These are phyloP conservation scores for Molorchus minor DNA, from an alignment of 2,888 invertebrate species.

Conservation along the genomic window DNA sequence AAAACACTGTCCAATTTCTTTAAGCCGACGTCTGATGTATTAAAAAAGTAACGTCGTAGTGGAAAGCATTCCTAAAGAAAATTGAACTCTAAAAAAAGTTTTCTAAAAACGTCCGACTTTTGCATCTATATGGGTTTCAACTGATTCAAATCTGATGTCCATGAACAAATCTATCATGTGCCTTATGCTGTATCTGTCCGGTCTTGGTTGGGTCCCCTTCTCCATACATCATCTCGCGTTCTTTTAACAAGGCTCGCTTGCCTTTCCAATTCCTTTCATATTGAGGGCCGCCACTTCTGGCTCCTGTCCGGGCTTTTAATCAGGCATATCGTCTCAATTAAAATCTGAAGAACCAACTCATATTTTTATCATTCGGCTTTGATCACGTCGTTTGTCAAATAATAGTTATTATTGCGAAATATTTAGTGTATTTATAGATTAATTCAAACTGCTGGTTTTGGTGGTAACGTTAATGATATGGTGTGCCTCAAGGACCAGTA, in stretches of 20 bases:
- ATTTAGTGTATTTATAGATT: too few relatives aligned
- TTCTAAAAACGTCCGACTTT: conserved; percentile 50
- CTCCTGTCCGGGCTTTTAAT: conserved; percentile 10
- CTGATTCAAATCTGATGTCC: conserved; percentile 59
- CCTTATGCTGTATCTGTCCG: conserved; percentile 48
- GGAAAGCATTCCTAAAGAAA: conserved; percentile 53
- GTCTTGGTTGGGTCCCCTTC: conserved; percentile 22
- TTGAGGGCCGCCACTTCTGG: conserved; percentile 18
- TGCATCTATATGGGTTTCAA: conserved; percentile 53
- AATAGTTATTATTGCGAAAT: too few relatives aligned
- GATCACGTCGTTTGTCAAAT: too few relatives aligned
- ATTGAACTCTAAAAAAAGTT: conserved; percentile 57
- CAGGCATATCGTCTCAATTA: conserved; percentile 10
- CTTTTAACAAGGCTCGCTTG: conserved; percentile 30
- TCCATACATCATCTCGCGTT: conserved; percentile 35
- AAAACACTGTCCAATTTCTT: conserved; percentile 59
- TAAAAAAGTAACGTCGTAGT: conserved; percentile 58
- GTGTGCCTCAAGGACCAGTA: too few relatives aligned
- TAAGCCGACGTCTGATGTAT: conserved; percentile 58
- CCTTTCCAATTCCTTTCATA: conserved; percentile 24
- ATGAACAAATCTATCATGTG: conserved; percentile 58
- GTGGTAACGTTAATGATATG: too few relatives aligned
- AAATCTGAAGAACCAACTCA: conserved; percentile 12
- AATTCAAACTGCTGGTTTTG: too few relatives aligned
- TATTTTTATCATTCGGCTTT: too few relatives aligned